Percentiles rank a stretch among this genome's conserved stretches.
These are phyloP conservation scores for Dendroctonus ponderosae DNA, from an alignment of 1,140 invertebrate genomes.

Conservation along the genomic window DNA sequence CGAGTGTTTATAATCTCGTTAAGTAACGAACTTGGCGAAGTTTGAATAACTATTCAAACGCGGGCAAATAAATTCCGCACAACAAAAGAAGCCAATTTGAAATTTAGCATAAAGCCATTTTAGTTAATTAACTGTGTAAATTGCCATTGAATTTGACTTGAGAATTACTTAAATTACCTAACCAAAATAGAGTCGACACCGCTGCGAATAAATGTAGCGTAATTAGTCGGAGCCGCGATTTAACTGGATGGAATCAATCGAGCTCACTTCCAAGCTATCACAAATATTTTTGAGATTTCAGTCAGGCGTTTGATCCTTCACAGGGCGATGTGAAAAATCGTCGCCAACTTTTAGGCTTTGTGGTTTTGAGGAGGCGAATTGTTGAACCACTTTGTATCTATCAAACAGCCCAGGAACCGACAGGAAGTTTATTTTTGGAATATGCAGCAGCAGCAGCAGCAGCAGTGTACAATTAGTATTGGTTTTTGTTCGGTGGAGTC, in stretches of 20 bases:
- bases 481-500: too few relatives aligned
- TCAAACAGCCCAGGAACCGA: too few relatives aligned
- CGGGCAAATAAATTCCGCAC: not conserved
- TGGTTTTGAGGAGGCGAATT: too few relatives aligned
- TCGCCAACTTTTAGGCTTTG: too few relatives aligned
- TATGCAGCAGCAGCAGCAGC: too few relatives aligned
- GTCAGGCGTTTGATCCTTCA: too few relatives aligned
- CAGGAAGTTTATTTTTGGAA: too few relatives aligned
- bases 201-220: conserved; percentile 7
- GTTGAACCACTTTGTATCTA: too few relatives aligned
- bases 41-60: too few relatives aligned
- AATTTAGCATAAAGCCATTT: conserved; percentile 19
- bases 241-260: not conserved
- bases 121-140: conserved; percentile 28
- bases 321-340: too few relatives aligned
- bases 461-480: too few relatives aligned
- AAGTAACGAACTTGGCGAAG: not conserved
- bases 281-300: too few relatives aligned
- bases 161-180: conserved; percentile 18
- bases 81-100: conserved; percentile 24
- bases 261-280: not conserved
- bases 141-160: conserved; percentile 16
- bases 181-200: not conserved
- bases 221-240: not conserved
- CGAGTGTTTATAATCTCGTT: conserved; percentile 5